Base-by-base conservation (phyloP, 23 tunicate species). In the Clavelina lepadiformis region DNA sequence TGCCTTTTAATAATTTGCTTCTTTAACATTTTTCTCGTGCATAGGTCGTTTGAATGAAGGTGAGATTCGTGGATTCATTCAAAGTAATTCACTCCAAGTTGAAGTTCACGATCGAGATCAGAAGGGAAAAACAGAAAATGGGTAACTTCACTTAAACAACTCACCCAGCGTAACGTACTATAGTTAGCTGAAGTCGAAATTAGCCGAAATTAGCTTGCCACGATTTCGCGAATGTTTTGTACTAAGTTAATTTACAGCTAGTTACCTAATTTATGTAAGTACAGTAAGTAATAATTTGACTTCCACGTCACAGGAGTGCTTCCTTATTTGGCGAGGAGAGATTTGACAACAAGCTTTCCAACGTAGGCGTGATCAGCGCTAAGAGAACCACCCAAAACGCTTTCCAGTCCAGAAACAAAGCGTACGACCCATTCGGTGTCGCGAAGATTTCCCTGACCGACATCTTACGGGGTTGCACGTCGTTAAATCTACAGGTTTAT, bases 71-170 rank as follows among this genome's bases (percentile, higher is more conserved):
- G 89, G 81, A 70, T 89, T 41, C 65, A 67, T 89, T 6, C 78
- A 82, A 2, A 65, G 74, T 29, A 67, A 89, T 28, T 27, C 76
- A 1, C 56, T 89, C 11, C 52, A 59, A 19, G 63, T 89, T 32
- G 75, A 81, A 31, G 70, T 89, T 15, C 97, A 89, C 63, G 97
- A 89, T 51, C 51, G 97, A 66, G 97, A 81, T 47, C 63, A 44
- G 51, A 63, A 59, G 33, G 69, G 45, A 37, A 29, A 73, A 7
- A 60, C 65, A 38, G 65, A 65, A 28, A 41, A 63, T 20, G 76
- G 68, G 89, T 78, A 31, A 37, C 51, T 2, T 33, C n/a, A 33
- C 15, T 11, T 15, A 41, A 15, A 41, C 49, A 15, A 8, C n/a
- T n/a, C n/a, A n/a, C n/a, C n/a, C n/a, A n/a, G n/a, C n/a, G n/a